Evolutionary conservation across 1,140 invertebrate genomes (phyloP).

Genomic region (Neodiprion lecontei): DNA sequence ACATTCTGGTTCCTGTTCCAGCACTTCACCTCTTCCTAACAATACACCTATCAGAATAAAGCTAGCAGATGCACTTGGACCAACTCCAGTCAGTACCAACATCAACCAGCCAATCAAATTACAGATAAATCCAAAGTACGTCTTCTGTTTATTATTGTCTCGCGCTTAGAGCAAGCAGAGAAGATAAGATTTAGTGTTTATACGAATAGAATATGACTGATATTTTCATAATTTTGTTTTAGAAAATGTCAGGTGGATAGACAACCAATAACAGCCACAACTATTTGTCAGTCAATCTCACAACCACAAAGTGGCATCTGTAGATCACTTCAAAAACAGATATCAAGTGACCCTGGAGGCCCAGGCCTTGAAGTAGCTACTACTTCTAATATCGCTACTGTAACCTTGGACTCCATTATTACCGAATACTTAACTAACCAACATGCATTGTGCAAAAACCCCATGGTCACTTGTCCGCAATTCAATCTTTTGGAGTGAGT

Average conservation of each 20-base stretch:
- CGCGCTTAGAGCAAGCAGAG: no score
- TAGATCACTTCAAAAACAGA: slow-evolving; percentile 75
- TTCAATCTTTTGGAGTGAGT: slow-evolving; percentile 86
- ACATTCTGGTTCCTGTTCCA: slow-evolving; percentile 38
- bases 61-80: slow-evolving; percentile 47
- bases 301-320: slow-evolving; percentile 34
- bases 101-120: slow-evolving; percentile 54
- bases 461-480: slow-evolving; percentile 89
- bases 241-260: slow-evolving; percentile 51
- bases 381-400: slow-evolving; percentile 53
- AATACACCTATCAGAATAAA: slow-evolving; percentile 48
- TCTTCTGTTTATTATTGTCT: slow-evolving; percentile 9
- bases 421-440: slow-evolving; percentile 96
- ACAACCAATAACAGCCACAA: slow-evolving; percentile 32
- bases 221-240: slow-evolving; percentile 24
- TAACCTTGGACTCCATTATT: slow-evolving; percentile 91
- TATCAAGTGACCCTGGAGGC: slow-evolving; percentile 54
- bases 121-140: slow-evolving; percentile 55
- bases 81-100: slow-evolving; percentile 40
- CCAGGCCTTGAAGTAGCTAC: slow-evolving; percentile 42
- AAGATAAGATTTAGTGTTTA: no score
- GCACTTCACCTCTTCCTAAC: slow-evolving; percentile 38
- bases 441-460: slow-evolving; percentile 91
- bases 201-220: no score
- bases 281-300: slow-evolving; percentile 26